Evolutionary conservation across 2,888 invertebrate genomes (phyloP).

Genomic region (Oeneis ivallda): DNA sequence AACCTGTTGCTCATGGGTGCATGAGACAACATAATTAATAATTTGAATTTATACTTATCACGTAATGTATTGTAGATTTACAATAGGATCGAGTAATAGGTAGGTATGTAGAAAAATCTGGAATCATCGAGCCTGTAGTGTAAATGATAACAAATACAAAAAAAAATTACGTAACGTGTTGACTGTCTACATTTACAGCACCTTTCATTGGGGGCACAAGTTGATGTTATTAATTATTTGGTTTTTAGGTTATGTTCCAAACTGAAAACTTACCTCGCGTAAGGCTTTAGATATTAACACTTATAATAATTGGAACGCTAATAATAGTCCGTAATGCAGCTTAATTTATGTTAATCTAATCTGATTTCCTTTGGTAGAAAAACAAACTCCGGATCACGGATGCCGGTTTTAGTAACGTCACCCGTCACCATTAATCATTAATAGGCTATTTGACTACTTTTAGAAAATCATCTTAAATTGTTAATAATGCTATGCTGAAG

Average conservation of each 20-base stretch:
- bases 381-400: background rate
- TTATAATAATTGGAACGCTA: background rate
- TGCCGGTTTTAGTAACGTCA: too few species aligned
- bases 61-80: background rate
- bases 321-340: background rate
- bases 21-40: too few species aligned
- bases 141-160: background rate
- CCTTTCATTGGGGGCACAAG: background rate
- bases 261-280: background rate
- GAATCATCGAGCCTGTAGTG: background rate
- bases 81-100: background rate
- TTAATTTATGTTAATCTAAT: background rate
- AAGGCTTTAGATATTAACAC: background rate
- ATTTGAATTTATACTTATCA: background rate
- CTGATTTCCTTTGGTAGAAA: background rate
- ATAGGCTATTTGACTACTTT: too few species aligned
- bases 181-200: background rate
- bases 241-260: background rate
- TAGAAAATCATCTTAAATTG: too few species aligned
- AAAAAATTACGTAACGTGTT: slow-evolving; percentile 9
- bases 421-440: too few species aligned
- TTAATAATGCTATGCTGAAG: too few species aligned
- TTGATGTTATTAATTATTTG: background rate
- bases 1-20: too few species aligned
- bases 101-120: too few species aligned